Conservation (phyloP, 2,113 vertebrate genomes). For the Neotoma lepida region DNA sequence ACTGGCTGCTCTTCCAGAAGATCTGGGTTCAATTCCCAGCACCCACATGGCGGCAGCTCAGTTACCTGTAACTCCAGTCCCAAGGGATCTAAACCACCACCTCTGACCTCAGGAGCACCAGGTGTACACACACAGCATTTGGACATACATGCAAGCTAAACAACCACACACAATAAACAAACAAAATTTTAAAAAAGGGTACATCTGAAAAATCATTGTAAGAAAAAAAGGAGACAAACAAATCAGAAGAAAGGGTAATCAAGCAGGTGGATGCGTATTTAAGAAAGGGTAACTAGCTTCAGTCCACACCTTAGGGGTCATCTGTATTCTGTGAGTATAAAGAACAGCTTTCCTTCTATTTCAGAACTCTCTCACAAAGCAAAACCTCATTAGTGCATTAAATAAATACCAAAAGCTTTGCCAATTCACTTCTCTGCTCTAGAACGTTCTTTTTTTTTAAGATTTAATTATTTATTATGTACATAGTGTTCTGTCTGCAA, state of each 20-base stretch:
- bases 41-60: neutral
- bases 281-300: neutral
- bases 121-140: neutral
- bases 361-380: neutral
- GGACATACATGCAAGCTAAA: neutral
- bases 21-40: neutral
- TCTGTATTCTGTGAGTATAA: neutral
- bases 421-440: neutral
- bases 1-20: neutral
- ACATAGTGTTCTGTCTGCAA: too few relatives aligned
- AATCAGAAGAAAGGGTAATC: neutral
- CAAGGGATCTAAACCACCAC: neutral
- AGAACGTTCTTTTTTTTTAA: neutral
- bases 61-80: neutral
- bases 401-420: neutral
- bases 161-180: neutral
- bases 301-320: neutral
- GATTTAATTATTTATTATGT: too few relatives aligned
- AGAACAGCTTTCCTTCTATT: neutral
- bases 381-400: constrained; percentile 18
- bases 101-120: neutral
- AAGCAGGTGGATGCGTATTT: neutral
- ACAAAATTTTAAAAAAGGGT: neutral
- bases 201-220: neutral
- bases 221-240: neutral